Conservation (phyloP, 2,113 vertebrate genomes). For the Plestiodon gilberti region DNA sequence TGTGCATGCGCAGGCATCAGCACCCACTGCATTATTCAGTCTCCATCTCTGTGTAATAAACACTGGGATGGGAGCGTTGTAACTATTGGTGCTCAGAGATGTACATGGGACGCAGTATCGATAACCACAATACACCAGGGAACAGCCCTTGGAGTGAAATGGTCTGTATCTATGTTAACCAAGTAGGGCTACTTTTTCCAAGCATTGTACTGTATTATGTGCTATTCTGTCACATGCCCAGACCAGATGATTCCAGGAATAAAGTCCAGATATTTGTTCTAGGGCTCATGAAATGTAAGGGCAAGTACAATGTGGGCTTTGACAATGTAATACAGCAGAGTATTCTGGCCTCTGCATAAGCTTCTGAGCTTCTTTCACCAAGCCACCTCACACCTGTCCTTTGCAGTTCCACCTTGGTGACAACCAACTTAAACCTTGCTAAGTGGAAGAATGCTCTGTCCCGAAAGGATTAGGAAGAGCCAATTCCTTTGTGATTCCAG, state of each 20-base stretch:
- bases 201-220: neutral
- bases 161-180: neutral
- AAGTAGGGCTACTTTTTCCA: neutral
- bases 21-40: neutral
- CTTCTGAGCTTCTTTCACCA: neutral
- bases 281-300: neutral
- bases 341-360: neutral
- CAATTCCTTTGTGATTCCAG: neutral
- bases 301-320: neutral
- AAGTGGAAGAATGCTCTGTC: neutral
- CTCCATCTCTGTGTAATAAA: neutral
- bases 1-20: neutral
- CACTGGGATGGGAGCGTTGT: neutral
- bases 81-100: neutral
- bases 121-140: neutral
- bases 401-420: neutral
- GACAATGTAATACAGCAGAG: neutral
- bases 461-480: neutral
- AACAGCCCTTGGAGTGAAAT: neutral
- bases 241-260: neutral
- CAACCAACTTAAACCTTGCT: neutral
- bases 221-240: neutral
- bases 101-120: neutral
- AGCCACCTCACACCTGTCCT: neutral
- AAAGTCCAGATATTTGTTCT: neutral